These are phyloP conservation scores for Tiliacea citrago DNA, from an alignment of 2,888 invertebrate genomes.

Conservation along the genomic window DNA sequence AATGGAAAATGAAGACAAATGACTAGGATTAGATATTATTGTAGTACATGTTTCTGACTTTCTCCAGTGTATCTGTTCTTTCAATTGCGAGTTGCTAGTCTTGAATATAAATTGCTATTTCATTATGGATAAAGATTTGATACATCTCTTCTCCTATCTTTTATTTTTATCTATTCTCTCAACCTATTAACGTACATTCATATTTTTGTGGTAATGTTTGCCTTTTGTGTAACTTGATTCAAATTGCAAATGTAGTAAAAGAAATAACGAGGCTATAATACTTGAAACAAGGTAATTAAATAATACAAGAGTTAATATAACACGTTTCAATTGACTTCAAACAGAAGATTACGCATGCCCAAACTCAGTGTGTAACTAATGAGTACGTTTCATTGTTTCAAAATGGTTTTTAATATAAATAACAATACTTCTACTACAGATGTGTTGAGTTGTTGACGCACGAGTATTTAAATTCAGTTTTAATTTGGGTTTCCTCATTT, in stretches of 20 bases:
- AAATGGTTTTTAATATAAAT: conserved; percentile 48
- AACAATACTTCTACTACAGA: conserved; percentile 25
- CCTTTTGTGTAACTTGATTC: neutral
- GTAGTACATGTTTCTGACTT: conserved; percentile 16
- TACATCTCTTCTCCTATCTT: neutral
- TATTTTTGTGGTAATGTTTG: neutral
- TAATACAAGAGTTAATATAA: conserved; percentile 46
- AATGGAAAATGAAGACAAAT: conserved; percentile 50
- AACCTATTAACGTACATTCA: neutral
- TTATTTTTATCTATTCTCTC: too few species aligned
- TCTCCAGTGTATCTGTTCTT: conserved; percentile 26
- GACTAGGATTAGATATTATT: conserved; percentile 23
- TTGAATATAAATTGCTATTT: conserved; percentile 7
- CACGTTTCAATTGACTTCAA: conserved; percentile 58
- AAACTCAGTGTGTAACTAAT: conserved; percentile 65
- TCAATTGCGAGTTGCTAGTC: neutral
- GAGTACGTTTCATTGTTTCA: conserved; percentile 63
- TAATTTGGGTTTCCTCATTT: conserved; percentile 20
- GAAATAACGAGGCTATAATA: neutral
- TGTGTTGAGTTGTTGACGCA: conserved; percentile 21
- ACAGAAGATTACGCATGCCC: conserved; percentile 58
- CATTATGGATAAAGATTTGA: neutral
- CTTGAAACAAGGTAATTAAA: conserved; percentile 24
- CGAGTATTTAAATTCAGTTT: conserved; percentile 19
- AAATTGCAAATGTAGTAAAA: conserved; percentile 2